phyloP scores from a whole-genome alignment of 2,113 vertebrate genomes.

The Ptilorrhoa leucosticta region DNA sequence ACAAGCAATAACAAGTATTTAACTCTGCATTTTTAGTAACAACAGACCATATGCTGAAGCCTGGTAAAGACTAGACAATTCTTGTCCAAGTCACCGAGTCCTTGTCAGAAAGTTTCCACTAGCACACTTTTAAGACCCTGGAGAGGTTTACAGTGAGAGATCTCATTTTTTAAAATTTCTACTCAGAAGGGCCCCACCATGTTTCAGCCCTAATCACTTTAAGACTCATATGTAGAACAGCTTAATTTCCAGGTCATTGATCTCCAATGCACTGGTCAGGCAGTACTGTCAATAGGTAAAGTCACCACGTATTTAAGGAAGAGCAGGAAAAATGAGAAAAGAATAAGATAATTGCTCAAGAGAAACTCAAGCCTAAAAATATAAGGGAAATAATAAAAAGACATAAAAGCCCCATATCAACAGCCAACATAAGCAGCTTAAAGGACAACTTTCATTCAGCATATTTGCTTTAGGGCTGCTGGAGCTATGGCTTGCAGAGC shows the following conservation, averaged over 20 bases:
- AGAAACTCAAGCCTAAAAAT: constrained; percentile 2
- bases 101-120: not conserved
- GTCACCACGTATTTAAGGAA: not conserved
- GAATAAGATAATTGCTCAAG: not conserved
- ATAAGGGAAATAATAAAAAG: not conserved
- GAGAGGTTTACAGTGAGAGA: not conserved
- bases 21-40: not conserved
- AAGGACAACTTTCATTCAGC: constrained; percentile 14
- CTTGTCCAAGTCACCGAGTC: not conserved
- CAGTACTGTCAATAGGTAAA: not conserved
- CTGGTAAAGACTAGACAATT: not conserved
- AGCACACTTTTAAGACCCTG: not conserved
- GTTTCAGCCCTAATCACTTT: constrained; percentile 14
- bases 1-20: not conserved
- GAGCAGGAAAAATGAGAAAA: not conserved
- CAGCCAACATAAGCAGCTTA: not conserved
- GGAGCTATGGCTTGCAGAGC: not conserved
- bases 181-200: not conserved
- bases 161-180: not conserved
- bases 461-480: constrained; percentile 15
- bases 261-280: not conserved
- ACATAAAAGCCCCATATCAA: not conserved
- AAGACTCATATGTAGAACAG: not conserved
- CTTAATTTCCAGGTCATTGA: constrained; percentile 47
- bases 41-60: not conserved